A percentile compares a stretch with the other conserved stretches of the same genome.
Conservation (phyloP, 2,113 vertebrate species). For the Tragelaphus strepsiceros region DNA sequence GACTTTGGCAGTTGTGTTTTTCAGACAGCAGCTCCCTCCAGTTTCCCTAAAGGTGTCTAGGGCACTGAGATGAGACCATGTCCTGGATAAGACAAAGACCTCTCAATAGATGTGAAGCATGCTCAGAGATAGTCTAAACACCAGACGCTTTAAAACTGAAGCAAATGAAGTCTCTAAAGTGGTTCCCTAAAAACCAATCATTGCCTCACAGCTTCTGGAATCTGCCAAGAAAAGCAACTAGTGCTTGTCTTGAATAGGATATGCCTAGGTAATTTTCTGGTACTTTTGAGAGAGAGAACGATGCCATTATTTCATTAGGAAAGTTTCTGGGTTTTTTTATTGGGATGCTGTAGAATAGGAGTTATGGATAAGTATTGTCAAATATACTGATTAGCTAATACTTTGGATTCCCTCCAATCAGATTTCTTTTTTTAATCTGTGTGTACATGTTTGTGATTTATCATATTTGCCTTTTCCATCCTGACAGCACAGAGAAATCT, state of each 20-base stretch:
- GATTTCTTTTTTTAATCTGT: not conserved
- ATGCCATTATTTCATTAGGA: not conserved
- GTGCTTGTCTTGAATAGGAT: not conserved
- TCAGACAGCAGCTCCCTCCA: not conserved
- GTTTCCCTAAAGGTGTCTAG: not conserved
- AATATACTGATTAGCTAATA: not conserved
- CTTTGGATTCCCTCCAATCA: not conserved
- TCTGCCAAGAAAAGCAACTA: not conserved
- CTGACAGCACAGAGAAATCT: not conserved
- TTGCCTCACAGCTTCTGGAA: not conserved
- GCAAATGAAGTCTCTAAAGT: not conserved
- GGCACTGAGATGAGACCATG: not conserved
- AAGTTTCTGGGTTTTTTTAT: constrained; percentile 1
- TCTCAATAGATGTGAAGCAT: not conserved
- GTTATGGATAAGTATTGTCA: not conserved
- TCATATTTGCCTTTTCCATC: not conserved
- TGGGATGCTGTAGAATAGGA: not conserved
- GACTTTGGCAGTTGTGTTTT: constrained; percentile 25
- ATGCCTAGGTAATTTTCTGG: not conserved
- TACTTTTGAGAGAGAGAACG: not conserved
- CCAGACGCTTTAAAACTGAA: not conserved
- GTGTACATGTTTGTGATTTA: not conserved
- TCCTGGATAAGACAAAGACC: not conserved
- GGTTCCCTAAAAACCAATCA: not conserved
- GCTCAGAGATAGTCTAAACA: not conserved